phyloP scores from a whole-genome alignment of 1,140 invertebrate species.

The Aphaenogaster floridana region DNA sequence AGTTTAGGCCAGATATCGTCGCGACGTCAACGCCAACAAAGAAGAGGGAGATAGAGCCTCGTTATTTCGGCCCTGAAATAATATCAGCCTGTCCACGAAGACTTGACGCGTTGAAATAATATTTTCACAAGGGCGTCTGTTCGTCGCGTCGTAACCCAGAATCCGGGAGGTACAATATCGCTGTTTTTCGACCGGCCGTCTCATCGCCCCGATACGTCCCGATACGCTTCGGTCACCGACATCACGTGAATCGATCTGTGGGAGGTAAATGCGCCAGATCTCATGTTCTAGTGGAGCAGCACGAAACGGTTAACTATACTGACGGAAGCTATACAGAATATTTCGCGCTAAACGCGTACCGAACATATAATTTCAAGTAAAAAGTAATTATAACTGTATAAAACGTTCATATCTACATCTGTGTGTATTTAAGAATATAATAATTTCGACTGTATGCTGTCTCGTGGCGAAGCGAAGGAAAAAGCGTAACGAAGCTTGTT shows the following conservation, averaged over 20 bases:
- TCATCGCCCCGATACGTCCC: conserved; percentile 30
- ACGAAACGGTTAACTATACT: neutral
- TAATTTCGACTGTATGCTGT: conserved; percentile 31
- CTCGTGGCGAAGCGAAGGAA: neutral
- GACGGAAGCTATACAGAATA: neutral
- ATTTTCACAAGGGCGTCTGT: conserved; percentile 79
- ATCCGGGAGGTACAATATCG: conserved; percentile 62
- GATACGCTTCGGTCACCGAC: conserved; percentile 64
- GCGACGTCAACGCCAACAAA: conserved; percentile 26
- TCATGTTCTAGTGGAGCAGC: conserved; percentile 14
- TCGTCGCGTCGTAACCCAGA: conserved; percentile 66
- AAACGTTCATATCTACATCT: neutral
- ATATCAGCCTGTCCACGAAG: conserved; percentile 70
- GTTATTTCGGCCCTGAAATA: conserved; percentile 70
- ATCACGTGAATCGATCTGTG: conserved; percentile 67
- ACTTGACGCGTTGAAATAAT: conserved; percentile 76
- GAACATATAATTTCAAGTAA: neutral
- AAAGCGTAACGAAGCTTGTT: conserved; percentile 42
- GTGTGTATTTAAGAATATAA: conserved; percentile 7
- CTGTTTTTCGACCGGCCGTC: conserved; percentile 66
- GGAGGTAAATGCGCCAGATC: conserved; percentile 48
- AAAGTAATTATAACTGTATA: neutral
- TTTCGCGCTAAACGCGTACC: neutral
- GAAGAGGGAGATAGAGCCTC: conserved; percentile 18
- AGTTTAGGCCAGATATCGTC: conserved; percentile 25